Conservation (phyloP, 1,140 invertebrate genomes). For the Psix sp. region DNA sequence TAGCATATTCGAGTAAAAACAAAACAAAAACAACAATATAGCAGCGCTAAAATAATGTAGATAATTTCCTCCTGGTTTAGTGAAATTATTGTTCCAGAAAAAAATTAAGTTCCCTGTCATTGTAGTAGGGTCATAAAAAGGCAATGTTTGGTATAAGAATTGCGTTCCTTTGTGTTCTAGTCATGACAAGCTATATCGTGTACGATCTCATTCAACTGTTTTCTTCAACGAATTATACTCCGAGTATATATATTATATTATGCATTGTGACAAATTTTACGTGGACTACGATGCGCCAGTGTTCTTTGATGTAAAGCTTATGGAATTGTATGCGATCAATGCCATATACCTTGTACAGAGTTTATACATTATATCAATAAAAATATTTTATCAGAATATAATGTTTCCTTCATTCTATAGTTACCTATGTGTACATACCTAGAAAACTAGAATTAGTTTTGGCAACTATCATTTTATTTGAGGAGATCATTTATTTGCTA, state of each 20-base stretch:
- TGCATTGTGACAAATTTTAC: slow-evolving; percentile 33
- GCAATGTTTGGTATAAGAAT: slow-evolving; percentile 44
- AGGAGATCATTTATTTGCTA: too few species aligned
- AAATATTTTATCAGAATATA: slow-evolving; percentile 72
- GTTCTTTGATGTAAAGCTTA: slow-evolving; percentile 69
- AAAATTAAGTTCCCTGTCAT: slow-evolving; percentile 6
- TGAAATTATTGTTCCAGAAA: neutral
- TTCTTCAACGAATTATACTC: slow-evolving; percentile 62
- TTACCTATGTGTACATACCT: too few species aligned
- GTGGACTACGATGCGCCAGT: slow-evolving; percentile 63
- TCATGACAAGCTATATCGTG: slow-evolving; percentile 67
- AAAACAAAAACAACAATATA: too few species aligned
- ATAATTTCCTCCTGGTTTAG: too few species aligned
- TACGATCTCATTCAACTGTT: slow-evolving; percentile 67
- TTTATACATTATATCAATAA: slow-evolving; percentile 72
- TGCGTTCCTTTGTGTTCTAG: slow-evolving; percentile 73
- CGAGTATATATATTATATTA: slow-evolving; percentile 35
- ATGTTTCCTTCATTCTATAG: too few species aligned
- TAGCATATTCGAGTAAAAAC: too few species aligned
- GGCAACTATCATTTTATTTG: too few species aligned
- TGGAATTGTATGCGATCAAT: slow-evolving; percentile 65
- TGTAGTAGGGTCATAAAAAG: slow-evolving; percentile 16
- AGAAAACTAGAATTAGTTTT: too few species aligned
- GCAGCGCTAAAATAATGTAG: too few species aligned
- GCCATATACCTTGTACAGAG: slow-evolving; percentile 71